Percentiles rank a stretch among this genome's conserved stretches.
Conservation (phyloP, 64 coral and sea anemone species). For the Pocillopora damicornis region DNA sequence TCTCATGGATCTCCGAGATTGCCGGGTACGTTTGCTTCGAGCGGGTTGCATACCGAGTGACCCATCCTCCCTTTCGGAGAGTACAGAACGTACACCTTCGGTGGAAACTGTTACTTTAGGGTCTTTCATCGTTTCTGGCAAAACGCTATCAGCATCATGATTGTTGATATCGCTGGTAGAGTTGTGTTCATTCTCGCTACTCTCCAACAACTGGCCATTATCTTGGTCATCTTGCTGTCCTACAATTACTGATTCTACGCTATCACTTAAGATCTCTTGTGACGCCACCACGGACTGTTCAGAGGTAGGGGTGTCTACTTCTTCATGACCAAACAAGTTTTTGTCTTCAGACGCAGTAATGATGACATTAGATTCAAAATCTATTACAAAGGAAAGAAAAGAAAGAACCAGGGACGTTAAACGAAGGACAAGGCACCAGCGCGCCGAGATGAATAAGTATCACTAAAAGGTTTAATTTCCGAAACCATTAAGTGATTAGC, state of each 20-base stretch:
- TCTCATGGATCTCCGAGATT: neutral
- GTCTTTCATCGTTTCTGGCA: neutral
- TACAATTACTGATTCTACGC: neutral
- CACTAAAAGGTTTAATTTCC: no score
- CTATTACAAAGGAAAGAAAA: neutral
- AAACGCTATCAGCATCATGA: neutral
- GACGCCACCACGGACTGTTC: neutral
- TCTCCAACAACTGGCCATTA: neutral
- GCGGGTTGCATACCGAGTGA: neutral
- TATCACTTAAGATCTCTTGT: neutral
- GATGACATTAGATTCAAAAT: neutral
- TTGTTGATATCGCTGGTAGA: neutral
- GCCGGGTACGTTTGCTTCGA: neutral
- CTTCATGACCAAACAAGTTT: neutral
- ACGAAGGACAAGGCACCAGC: neutral
- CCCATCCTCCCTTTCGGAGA: neutral
- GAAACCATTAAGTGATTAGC: no score
- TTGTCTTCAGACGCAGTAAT: neutral
- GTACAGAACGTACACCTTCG: neutral
- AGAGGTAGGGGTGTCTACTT: no score
- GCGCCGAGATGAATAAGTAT: neutral
- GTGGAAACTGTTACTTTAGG: neutral
- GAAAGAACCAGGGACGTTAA: neutral
- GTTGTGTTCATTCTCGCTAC: neutral
- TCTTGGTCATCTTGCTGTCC: neutral